Conservation (phyloP, 2,113 vertebrate species). For the Anguilla rostrata region DNA sequence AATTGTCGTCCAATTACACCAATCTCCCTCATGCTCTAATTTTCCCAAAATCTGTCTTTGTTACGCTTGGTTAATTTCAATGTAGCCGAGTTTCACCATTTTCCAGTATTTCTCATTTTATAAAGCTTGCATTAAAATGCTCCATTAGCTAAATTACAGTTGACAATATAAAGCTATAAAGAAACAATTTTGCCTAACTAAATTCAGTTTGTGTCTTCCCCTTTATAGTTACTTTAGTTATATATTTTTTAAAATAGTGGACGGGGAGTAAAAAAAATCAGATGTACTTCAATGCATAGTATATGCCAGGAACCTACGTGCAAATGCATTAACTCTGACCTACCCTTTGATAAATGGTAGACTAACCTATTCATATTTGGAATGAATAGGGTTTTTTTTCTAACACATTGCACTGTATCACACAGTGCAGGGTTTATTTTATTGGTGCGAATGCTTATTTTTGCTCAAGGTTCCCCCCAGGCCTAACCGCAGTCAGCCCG, state of each 20-base stretch:
- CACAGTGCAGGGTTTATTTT: no score
- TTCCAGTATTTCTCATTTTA: neutral
- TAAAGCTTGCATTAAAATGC: neutral
- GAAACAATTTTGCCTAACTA: neutral
- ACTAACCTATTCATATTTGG: no score
- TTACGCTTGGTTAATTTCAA: neutral
- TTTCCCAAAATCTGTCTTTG: neutral
- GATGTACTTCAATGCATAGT: neutral
- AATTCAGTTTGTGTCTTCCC: neutral
- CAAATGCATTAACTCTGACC: neutral
- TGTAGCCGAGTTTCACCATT: neutral
- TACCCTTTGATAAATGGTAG: no score
- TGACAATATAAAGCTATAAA: neutral
- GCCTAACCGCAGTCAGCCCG: slow-evolving; percentile 27
- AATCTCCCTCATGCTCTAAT: neutral
- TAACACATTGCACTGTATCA: no score
- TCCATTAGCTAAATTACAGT: neutral
- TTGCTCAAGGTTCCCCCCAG: slow-evolving; percentile 22
- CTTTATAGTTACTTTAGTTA: no score
- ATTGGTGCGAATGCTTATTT: no score
- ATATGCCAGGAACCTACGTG: neutral
- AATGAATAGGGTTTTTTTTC: no score
- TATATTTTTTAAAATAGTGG: neutral
- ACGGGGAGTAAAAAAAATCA: neutral
- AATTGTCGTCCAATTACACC: neutral